Conservation (phyloP, 2,113 vertebrate species). For the Excalfactoria chinensis region DNA sequence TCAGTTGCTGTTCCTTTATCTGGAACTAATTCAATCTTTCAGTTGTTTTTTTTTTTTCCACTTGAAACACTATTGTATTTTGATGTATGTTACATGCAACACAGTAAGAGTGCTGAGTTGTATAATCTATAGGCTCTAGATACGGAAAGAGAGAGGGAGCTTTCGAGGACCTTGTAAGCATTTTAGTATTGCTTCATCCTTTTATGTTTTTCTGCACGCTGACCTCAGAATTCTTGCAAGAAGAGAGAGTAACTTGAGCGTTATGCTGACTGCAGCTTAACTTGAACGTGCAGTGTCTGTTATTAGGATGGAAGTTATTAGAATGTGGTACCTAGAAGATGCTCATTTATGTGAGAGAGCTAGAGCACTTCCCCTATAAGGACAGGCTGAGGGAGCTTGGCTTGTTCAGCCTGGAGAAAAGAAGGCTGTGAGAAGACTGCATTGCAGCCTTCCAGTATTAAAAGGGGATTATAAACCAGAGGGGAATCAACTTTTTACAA, state of each 20-base stretch:
- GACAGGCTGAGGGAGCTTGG: too few species aligned
- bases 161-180: neutral
- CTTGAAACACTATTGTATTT: neutral
- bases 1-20: neutral
- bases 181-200: neutral
- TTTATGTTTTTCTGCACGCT: neutral
- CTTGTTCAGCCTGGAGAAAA: too few species aligned
- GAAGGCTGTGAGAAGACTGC: too few species aligned
- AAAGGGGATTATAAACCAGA: too few species aligned
- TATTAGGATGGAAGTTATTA: neutral
- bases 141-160: neutral
- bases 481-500: too few species aligned
- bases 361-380: too few species aligned
- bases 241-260: neutral
- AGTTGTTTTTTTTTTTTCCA: neutral
- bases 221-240: neutral
- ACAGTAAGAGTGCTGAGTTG: neutral
- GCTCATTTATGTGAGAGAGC: neutral
- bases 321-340: neutral
- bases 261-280: neutral
- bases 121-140: neutral
- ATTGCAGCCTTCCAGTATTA: too few species aligned
- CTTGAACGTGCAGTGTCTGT: neutral
- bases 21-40: neutral
- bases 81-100: neutral